Evolutionary conservation across 1,140 invertebrate species (phyloP), one percentile per base, ranked within the genome.

Genomic region (Drosophila triauraria): DNA sequence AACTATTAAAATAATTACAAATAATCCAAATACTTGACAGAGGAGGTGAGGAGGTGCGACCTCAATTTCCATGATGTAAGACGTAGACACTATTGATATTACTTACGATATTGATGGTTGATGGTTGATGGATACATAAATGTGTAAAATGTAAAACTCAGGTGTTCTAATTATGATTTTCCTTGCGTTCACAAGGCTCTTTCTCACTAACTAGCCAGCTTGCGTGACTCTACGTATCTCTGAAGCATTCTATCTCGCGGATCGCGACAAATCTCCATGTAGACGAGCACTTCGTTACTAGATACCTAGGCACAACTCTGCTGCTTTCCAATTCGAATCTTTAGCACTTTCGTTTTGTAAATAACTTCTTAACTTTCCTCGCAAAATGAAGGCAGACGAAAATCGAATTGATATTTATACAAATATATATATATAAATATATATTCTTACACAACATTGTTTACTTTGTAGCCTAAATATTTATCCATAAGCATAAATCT

Each of bases 81-180:
- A 9, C 15, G n/a, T 67, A 67, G 56, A 67, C 35, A 32, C 47
- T 44, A 46, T 68, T 71, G 69, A 72, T 72, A 72, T 72, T 60
- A 67, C 25, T 48, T 44, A 56, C 40, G 75, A 42, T 40, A 63
- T 54, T 54, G 51, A 54, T 43, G 42, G 44, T 64, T 58, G 27
- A 58, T 32, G 27, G 23, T 72, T 58, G 48, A 62, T 75, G 60
- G 53, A 72, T 59, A 58, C 50, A 51, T 51, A 17, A 54, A 56
- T 48, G 58, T 69, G 51, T 60, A 69, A 56, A 82, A 35, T 82
- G 74, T 65, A 82, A 80, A 87, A 74, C 83, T 86, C 83, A 86
- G 83, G 83, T 87, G 83, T 87, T 82, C 83, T 57, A 79, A 87
- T 86, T 87, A 86, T 86, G 60, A 76, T 85, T 86, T 78, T 46